phyloP scores from a whole-genome alignment of 2,113 vertebrate genomes.

The Chloroceryle aenea region DNA sequence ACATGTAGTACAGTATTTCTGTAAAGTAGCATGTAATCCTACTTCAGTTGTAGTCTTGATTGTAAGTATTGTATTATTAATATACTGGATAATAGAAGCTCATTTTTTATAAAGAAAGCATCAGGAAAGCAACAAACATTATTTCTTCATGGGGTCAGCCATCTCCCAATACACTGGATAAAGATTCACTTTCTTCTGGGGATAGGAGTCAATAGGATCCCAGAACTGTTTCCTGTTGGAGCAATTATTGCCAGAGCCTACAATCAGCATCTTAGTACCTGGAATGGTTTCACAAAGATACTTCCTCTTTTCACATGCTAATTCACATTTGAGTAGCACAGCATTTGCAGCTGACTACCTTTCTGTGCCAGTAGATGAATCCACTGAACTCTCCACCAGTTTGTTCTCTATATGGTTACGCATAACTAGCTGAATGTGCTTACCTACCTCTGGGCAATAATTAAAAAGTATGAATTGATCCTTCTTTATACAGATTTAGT shows the following conservation, averaged over 20 bases:
- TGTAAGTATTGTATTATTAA: background rate
- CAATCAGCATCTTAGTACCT: background rate
- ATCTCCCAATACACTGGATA: background rate
- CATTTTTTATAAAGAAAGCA: background rate
- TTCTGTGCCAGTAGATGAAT: background rate
- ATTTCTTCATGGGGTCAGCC: background rate
- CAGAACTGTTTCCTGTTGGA: background rate
- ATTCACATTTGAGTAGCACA: background rate
- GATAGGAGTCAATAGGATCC: background rate
- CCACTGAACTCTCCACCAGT: background rate
- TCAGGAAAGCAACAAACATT: background rate
- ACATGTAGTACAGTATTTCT: background rate
- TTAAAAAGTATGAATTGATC: background rate
- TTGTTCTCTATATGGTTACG: background rate
- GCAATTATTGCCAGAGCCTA: background rate
- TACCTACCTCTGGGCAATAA: background rate
- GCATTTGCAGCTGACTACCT: background rate
- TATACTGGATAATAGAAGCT: background rate
- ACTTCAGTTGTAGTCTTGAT: background rate
- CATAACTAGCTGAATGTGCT: background rate
- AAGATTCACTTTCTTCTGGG: background rate
- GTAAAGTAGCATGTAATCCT: background rate
- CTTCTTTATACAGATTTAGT: background rate
- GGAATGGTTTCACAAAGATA: background rate
- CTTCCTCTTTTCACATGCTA: background rate